A percentile compares a stretch with the other conserved stretches of the same genome.
These are phyloP conservation scores for Leucoraja erinaceus DNA, from an alignment of 2,113 vertebrate species.

Conservation along the genomic window DNA sequence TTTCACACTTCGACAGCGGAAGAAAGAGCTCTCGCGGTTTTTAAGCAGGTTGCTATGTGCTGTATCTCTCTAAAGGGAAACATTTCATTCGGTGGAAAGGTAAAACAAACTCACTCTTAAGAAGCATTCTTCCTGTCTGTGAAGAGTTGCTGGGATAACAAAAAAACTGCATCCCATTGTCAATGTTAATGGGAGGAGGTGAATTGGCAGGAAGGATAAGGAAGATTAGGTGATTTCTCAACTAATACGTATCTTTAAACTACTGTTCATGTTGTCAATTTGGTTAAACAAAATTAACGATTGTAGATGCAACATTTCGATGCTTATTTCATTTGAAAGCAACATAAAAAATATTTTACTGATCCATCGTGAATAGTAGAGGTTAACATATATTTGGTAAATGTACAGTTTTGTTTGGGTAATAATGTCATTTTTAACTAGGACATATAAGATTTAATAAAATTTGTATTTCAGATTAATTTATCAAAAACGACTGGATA, in stretches of 20 bases:
- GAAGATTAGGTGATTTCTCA: not conserved
- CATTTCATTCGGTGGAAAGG: not conserved
- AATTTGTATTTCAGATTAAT: not conserved
- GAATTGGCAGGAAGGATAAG: not conserved
- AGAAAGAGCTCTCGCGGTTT: not conserved
- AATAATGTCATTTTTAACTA: not conserved
- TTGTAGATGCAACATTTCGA: not conserved
- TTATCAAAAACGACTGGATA: not conserved
- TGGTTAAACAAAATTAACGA: not conserved
- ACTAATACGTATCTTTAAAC: not conserved
- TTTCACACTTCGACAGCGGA: not conserved
- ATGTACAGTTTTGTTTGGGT: not conserved
- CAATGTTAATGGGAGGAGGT: too few species aligned
- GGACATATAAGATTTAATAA: not conserved
- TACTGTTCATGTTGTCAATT: not conserved
- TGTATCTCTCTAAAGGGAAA: not conserved
- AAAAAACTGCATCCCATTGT: not conserved
- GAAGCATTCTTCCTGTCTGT: not conserved
- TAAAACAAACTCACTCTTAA: not conserved
- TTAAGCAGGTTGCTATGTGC: not conserved
- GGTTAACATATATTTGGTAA: not conserved
- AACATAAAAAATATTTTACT: not conserved
- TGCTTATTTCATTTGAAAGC: not conserved
- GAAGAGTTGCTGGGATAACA: not conserved
- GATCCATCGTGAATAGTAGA: not conserved